These are phyloP conservation scores for Meda fulgida DNA, from an alignment of 2,797 vertebrate genomes.

Conservation along the genomic window DNA sequence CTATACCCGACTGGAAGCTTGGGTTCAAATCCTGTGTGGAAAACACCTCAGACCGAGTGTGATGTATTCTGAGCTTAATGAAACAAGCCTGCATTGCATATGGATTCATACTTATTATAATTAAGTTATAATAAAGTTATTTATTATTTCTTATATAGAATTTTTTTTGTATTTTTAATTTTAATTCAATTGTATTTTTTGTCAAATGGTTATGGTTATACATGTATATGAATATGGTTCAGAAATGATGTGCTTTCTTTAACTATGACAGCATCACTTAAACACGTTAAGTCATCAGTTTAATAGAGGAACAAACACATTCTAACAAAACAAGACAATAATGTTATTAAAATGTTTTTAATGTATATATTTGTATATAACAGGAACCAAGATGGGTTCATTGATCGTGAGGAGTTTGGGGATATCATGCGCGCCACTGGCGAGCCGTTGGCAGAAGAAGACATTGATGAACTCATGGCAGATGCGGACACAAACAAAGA, in stretches of 20 bases:
- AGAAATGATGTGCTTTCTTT: background rate
- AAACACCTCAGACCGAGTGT: background rate
- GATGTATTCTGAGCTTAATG: background rate
- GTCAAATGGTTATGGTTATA: background rate
- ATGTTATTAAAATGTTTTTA: background rate
- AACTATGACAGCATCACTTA: background rate
- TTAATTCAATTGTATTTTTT: background rate
- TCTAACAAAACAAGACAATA: background rate
- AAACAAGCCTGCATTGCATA: background rate
- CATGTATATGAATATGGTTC: no score
- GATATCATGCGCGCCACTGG: constrained; percentile 76
- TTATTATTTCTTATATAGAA: no score
- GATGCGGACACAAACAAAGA: constrained; percentile 83
- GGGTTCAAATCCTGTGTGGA: background rate
- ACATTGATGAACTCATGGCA: constrained; percentile 80
- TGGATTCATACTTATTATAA: background rate
- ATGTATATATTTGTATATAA: background rate
- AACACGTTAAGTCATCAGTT: background rate
- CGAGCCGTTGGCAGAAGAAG: constrained; percentile 76
- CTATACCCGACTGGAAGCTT: background rate
- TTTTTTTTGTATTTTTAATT: no score
- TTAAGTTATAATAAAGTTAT: background rate
- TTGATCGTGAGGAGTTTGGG: constrained; percentile 80
- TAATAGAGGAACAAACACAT: background rate
- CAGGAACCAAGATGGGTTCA: constrained; percentile 82